phyloP scores from a whole-genome alignment of 2,113 vertebrate species.

The Pygoscelis antarcticus region DNA sequence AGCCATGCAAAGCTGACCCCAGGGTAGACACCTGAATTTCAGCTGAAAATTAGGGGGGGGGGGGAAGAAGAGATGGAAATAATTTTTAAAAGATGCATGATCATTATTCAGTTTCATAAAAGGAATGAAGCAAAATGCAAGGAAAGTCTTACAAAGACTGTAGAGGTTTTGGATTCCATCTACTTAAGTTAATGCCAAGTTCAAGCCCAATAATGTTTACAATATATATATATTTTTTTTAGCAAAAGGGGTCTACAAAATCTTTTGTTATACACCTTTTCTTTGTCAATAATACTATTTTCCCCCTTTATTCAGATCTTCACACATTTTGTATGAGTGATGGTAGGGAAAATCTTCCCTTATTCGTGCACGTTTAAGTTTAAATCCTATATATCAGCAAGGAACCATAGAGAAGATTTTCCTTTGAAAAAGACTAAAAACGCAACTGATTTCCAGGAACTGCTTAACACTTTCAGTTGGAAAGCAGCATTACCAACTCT shows the following conservation, averaged over 20 bases:
- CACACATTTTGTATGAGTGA: neutral
- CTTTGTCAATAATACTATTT: neutral
- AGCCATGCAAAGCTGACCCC: neutral
- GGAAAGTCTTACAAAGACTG: neutral
- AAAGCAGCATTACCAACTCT: neutral
- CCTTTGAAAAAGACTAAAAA: neutral
- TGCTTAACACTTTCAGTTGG: conserved; percentile 5
- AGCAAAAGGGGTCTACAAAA: neutral
- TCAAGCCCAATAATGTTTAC: neutral
- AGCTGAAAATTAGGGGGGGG: neutral
- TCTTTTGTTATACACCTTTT: neutral
- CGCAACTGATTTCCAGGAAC: conserved; percentile 8
- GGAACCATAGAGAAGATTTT: neutral
- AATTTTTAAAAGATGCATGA: neutral
- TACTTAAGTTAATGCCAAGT: neutral
- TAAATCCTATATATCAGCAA: neutral
- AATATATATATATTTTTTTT: neutral
- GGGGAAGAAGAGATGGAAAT: neutral
- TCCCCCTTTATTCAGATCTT: neutral
- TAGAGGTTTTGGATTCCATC: neutral
- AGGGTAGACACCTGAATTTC: neutral
- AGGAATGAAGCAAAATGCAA: neutral
- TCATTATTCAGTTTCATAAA: neutral
- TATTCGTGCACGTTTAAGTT: neutral
- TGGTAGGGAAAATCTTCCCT: neutral